Conservation (phyloP, 2,797 vertebrate species). For the Rhyacichthys aspro region DNA sequence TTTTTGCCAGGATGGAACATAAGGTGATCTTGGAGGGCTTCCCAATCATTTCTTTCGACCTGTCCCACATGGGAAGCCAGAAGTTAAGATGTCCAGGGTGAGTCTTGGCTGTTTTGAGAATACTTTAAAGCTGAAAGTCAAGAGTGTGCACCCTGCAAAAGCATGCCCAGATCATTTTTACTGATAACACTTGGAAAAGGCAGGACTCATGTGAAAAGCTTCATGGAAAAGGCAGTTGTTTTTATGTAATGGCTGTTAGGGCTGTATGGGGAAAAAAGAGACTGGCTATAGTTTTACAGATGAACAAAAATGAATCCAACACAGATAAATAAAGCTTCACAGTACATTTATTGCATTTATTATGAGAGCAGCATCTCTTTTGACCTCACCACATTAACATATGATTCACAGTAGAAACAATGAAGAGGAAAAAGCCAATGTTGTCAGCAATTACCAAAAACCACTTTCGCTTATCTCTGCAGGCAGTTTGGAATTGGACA, state of each 20-base stretch:
- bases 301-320: constrained; percentile 35
- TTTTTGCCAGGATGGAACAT: constrained; percentile 34
- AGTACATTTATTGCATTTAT: constrained; percentile 13
- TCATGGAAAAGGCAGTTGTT: constrained; percentile 61
- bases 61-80: constrained; percentile 24
- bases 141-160: constrained; percentile 45
- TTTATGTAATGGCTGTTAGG: constrained; percentile 13
- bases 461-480: constrained; percentile 66
- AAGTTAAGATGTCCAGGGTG: constrained; percentile 34
- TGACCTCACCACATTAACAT: constrained; percentile 38
- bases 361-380: constrained; percentile 23
- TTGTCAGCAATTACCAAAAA: constrained; percentile 58
- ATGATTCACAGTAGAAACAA: constrained; percentile 45
- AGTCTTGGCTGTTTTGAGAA: constrained; percentile 44
- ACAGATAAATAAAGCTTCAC: constrained; percentile 24
- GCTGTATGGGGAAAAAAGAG: too few relatives aligned
- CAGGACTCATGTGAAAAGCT: constrained; percentile 52
- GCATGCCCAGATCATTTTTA: constrained; percentile 58
- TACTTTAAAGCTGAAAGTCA: constrained; percentile 48
- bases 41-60: constrained; percentile 56
- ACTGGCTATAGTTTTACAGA: not conserved
- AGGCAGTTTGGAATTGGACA: constrained; percentile 59
- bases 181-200: constrained; percentile 65
- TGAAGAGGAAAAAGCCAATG: constrained; percentile 36
- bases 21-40: constrained; percentile 59